These are phyloP conservation scores for Dreissena rostriformis DNA, from an alignment of 1,140 invertebrate genomes.

Conservation along the genomic window DNA sequence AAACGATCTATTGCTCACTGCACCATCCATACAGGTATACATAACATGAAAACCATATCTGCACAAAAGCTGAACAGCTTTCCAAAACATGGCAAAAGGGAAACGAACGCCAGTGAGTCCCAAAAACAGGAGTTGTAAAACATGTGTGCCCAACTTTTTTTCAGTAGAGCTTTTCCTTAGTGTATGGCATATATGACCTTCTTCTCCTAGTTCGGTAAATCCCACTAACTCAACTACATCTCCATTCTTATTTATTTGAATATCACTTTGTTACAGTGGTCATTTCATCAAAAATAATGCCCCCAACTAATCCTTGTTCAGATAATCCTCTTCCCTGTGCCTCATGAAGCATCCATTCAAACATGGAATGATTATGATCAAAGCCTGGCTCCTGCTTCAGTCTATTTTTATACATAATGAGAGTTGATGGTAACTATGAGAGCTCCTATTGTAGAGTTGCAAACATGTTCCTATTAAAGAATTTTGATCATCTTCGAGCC, in stretches of 20 bases:
- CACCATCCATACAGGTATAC: slow-evolving; percentile 49
- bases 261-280: slow-evolving; percentile 28
- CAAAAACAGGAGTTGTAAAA: slow-evolving; percentile 56
- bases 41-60: slow-evolving; percentile 24
- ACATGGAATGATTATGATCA: slow-evolving; percentile 5
- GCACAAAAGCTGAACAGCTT: slow-evolving; percentile 18
- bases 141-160: slow-evolving; percentile 42
- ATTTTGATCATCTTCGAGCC: slow-evolving; percentile 31
- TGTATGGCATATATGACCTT: slow-evolving; percentile 17
- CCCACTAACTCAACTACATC: slow-evolving; percentile 18
- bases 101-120: slow-evolving; percentile 53
- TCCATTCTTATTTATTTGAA: slow-evolving; percentile 14
- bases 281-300: slow-evolving; percentile 57
- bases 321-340: slow-evolving; percentile 19
- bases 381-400: slow-evolving; percentile 17
- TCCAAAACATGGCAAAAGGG: slow-evolving; percentile 56
- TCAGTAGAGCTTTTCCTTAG: slow-evolving; percentile 1
- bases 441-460: slow-evolving; percentile 7
- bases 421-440: background rate
- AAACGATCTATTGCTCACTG: slow-evolving; percentile 45
- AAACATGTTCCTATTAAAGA: slow-evolving; percentile 14
- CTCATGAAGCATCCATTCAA: slow-evolving; percentile 50
- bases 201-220: slow-evolving; percentile 34
- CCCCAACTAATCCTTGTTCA: slow-evolving; percentile 25
- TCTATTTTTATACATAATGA: slow-evolving; percentile 23